phyloP scores from a whole-genome alignment of 2,113 vertebrate species.

The Colaptes auratus region DNA sequence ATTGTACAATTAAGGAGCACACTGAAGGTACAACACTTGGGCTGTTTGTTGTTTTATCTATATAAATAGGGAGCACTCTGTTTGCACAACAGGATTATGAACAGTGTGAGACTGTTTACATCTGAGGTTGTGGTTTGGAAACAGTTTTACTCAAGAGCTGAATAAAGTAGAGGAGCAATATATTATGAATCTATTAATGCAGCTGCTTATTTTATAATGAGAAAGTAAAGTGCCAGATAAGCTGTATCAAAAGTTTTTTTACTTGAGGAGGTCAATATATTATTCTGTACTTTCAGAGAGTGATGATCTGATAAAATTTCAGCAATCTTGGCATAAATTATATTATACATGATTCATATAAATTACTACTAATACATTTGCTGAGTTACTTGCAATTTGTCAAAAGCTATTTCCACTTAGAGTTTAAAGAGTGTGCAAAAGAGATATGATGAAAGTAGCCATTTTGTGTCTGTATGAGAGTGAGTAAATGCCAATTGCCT shows the following conservation, averaged over 20 bases:
- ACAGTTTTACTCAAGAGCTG: neutral
- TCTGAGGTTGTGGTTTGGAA: constrained; percentile 3
- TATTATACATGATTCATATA: neutral
- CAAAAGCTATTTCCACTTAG: constrained; percentile 51
- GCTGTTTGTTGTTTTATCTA: neutral
- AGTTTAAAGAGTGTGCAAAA: constrained; percentile 55
- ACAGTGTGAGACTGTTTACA: neutral
- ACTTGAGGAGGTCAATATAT: constrained; percentile 21
- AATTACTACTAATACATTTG: constrained; percentile 52
- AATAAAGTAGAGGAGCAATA: constrained; percentile 14
- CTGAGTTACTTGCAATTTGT: constrained; percentile 59
- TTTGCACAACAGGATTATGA: constrained; percentile 22
- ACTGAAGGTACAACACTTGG: neutral
- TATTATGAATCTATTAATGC: neutral
- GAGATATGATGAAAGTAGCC: constrained; percentile 61
- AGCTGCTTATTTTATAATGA: constrained; percentile 38
- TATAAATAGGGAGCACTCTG: neutral
- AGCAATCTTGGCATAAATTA: constrained; percentile 42
- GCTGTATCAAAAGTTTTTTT: constrained; percentile 41
- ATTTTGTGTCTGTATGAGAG: constrained; percentile 60
- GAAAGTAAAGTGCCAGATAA: constrained; percentile 31
- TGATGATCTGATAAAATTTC: constrained; percentile 63
- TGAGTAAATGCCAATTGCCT: constrained; percentile 69
- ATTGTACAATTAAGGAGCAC: neutral
- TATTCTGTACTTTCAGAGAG: constrained; percentile 32